phyloP scores from a whole-genome alignment of 1,140 invertebrate species.

The Drosophila carrolli region DNA sequence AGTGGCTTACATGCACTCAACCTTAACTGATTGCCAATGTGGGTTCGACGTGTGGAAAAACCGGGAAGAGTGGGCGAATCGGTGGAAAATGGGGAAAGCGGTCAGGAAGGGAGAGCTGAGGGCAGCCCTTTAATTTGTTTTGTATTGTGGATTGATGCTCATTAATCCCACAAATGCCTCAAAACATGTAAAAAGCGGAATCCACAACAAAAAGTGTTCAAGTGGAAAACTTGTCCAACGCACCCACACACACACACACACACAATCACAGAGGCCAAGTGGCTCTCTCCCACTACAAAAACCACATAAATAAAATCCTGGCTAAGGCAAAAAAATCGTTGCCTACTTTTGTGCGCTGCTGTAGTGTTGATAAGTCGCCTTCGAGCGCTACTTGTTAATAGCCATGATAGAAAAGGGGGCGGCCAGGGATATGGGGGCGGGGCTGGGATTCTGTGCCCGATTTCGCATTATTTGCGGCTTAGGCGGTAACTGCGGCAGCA shows the following conservation, averaged over 20 bases:
- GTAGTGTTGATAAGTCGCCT: conserved; percentile 79
- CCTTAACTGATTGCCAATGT: conserved; percentile 53
- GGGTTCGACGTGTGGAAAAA: conserved; percentile 36
- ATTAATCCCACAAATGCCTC: conserved; percentile 78
- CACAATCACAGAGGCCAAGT: conserved; percentile 26
- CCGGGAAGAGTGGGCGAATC: conserved; percentile 12
- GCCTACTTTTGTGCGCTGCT: conserved; percentile 68
- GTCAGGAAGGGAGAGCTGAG: not conserved
- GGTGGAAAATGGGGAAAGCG: conserved; percentile 9
- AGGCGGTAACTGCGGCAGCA: conserved; percentile 66
- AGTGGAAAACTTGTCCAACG: conserved; percentile 73
- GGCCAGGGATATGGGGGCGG: not conserved
- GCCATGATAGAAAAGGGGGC: conserved; percentile 29
- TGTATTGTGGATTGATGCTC: conserved; percentile 76
- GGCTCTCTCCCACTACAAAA: conserved; percentile 8
- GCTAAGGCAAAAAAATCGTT: conserved; percentile 44
- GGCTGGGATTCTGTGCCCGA: conserved; percentile 1
- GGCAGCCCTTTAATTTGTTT: conserved; percentile 71
- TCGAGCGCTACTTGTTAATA: conserved; percentile 77
- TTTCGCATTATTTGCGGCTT: conserved; percentile 78
- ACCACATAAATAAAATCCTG: conserved; percentile 53
- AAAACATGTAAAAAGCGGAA: conserved; percentile 71
- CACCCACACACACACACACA: conserved; percentile 15
- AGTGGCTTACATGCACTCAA: conserved; percentile 78
- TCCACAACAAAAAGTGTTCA: conserved; percentile 77